phyloP scores from a whole-genome alignment of 2,113 vertebrate species.

The Podocnemis expansa region DNA sequence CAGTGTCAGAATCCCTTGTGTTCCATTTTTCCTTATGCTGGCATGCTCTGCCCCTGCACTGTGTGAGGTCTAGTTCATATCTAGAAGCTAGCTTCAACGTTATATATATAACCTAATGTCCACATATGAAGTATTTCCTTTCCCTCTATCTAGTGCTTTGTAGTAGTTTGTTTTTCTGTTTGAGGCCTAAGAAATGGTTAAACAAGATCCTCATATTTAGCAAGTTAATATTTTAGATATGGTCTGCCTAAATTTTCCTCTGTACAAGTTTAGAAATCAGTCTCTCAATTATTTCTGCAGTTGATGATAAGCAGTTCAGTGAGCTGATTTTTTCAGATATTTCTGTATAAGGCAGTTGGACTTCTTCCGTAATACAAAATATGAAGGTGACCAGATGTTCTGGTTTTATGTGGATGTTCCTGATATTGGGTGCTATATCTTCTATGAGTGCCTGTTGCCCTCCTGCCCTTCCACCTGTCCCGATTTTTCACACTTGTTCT shows the following conservation, averaged over 20 bases:
- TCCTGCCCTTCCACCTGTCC: too few species aligned
- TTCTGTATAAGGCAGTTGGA: fast-evolving
- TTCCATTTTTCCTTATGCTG: background rate
- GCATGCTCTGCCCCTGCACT: background rate
- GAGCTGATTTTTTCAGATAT: background rate
- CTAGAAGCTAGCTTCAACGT: background rate
- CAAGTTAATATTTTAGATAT: background rate
- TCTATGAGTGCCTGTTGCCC: too few species aligned
- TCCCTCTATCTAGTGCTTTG: fast-evolving
- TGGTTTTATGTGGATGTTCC: too few species aligned
- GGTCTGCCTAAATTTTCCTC: background rate
- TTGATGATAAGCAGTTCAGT: background rate
- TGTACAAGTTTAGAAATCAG: background rate
- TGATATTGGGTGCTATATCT: too few species aligned
- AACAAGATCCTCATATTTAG: background rate
- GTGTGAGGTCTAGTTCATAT: background rate
- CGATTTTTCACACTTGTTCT: too few species aligned
- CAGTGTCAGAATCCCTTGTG: background rate
- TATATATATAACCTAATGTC: background rate
- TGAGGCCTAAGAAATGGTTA: background rate
- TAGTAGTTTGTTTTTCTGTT: background rate
- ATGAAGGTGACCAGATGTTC: background rate
- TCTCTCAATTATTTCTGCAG: background rate
- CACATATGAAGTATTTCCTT: background rate
- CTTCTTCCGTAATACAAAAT: background rate